phyloP scores from a whole-genome alignment of 1,140 invertebrate species.

The Aphidius ervi region DNA sequence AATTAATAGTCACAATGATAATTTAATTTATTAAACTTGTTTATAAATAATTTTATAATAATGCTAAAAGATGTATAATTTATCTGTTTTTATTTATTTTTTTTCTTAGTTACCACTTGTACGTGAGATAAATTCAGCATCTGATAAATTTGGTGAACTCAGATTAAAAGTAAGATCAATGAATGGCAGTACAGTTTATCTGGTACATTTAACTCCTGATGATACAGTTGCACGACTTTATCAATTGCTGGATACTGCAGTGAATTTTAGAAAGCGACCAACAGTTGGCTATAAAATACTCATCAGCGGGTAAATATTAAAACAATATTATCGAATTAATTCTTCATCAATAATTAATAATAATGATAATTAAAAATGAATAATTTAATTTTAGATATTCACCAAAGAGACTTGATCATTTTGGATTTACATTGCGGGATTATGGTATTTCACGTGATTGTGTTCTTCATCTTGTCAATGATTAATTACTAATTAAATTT shows the following conservation, averaged over 20 bases:
- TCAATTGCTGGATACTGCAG: slow-evolving; percentile 37
- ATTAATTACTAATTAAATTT: slow-evolving; percentile 22
- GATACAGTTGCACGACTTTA: slow-evolving; percentile 40
- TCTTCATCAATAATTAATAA: background rate
- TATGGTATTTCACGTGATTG: slow-evolving; percentile 41
- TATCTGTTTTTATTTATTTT: slow-evolving; percentile 8
- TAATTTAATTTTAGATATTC: slow-evolving; percentile 30
- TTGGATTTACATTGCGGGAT: slow-evolving; percentile 31
- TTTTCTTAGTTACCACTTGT: slow-evolving; percentile 34
- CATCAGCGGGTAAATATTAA: slow-evolving; percentile 37
- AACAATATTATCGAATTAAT: background rate
- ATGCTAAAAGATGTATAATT: background rate
- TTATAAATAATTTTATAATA: background rate
- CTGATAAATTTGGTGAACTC: slow-evolving; percentile 34
- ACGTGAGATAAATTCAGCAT: slow-evolving; percentile 39
- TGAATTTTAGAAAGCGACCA: slow-evolving; percentile 27
- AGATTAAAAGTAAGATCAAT: slow-evolving; percentile 45
- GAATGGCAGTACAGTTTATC: slow-evolving; percentile 41
- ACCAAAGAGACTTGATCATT: slow-evolving; percentile 33
- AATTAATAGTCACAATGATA: no score
- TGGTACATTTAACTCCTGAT: slow-evolving; percentile 39
- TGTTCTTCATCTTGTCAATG: slow-evolving; percentile 43
- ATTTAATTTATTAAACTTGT: no score
- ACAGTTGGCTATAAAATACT: slow-evolving; percentile 37
- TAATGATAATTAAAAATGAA: background rate